Evolutionary conservation across 1,140 invertebrate species (phyloP).

Genomic region (Venturia canescens): DNA sequence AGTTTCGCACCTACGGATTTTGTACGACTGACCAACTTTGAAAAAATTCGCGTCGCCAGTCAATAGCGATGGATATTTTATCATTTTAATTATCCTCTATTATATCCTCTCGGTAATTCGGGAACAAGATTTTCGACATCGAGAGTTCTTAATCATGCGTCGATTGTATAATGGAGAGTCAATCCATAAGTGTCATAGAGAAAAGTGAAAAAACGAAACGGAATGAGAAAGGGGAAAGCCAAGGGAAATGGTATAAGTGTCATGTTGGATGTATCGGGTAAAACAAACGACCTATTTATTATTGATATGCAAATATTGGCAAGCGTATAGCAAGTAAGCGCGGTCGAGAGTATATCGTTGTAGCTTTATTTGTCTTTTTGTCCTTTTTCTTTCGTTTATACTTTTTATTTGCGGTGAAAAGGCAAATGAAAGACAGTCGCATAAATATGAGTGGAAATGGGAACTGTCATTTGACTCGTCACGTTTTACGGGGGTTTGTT

Average conservation of each 20-base stretch:
- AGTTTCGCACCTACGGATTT: conserved; percentile 13
- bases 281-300: conserved; percentile 41
- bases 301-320: conserved; percentile 26
- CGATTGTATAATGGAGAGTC: conserved; percentile 16
- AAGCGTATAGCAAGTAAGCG: conserved; percentile 31
- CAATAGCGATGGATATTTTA: not conserved
- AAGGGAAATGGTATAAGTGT: conserved; percentile 4
- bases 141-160: not conserved
- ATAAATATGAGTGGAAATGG: not conserved
- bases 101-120: not conserved
- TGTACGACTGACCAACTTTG: not conserved
- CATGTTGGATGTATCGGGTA: conserved; percentile 40
- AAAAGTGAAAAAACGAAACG: not conserved
- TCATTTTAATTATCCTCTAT: not conserved
- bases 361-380: conserved; percentile 24
- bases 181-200: conserved; percentile 22
- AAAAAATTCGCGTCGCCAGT: too few species aligned
- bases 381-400: conserved; percentile 16
- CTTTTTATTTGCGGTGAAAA: not conserved
- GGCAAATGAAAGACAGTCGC: not conserved
- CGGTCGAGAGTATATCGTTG: conserved; percentile 16
- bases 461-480: too few species aligned
- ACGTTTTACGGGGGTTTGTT: too few species aligned
- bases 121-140: not conserved
- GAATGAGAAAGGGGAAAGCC: not conserved